Evolutionary conservation across 2,113 vertebrate species (phyloP), one percentile per base, ranked within the genome.

Genomic region (Nothocercus julius): DNA sequence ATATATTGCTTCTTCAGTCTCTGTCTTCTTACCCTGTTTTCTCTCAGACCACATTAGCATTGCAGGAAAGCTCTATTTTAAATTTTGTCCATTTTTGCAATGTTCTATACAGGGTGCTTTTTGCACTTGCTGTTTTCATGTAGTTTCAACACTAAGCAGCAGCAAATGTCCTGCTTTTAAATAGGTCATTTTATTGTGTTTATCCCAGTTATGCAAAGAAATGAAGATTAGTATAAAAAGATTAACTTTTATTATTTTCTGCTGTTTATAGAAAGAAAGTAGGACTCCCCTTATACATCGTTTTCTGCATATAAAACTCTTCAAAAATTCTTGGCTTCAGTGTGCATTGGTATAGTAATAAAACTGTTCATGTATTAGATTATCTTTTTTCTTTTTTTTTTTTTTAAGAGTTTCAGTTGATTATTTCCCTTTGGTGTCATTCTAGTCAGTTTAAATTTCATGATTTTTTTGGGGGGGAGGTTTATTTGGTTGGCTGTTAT

Each of bases 301-400:
- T 63, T 88, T 94, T 77, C 15, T 69, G 40, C 28, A 40, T 74
- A 32, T 59, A 63, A 78, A 92, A 56, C 8, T 66, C 8, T 66
- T 85, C 1, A 13, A 61, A 94, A 70, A 61, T 78, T 66, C 64
- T 66, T 72, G 62, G 32, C 59, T 75, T 64, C 68, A 25, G 51
- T 62, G 47, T 67, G 92, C 53, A 82, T 90, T 95, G n/a, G 68
- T 67, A 82, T 94, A 53, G 79, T 62, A 64, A 83, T 92, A 88
- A 94, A 95, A 90, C 13, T 85, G 73, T 54, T 87, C 85, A 68
- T 88, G 45, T 70, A 92, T 45, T 32, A 75, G 22, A 49, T 2
- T 1, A 14, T 22, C 15, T 89, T 58, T 82, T 82, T 49, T 19
- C 19, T 47, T 47, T 47, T 49, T 49, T 8, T 53, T 53, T 20